phyloP scores from a whole-genome alignment of 2,797 vertebrate genomes.

The Tangara arthus region DNA sequence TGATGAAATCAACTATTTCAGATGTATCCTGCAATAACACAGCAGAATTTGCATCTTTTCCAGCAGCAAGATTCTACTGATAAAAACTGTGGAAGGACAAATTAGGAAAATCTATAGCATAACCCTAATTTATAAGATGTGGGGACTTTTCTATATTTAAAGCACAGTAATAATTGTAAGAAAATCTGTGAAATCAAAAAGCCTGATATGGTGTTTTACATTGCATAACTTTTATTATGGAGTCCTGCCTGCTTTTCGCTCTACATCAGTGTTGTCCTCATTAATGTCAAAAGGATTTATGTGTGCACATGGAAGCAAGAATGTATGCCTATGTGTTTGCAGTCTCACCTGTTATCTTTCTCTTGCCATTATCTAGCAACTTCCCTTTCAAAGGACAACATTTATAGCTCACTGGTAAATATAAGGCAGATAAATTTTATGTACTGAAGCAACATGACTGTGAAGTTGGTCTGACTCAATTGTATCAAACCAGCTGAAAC shows the following conservation, averaged over 20 bases:
- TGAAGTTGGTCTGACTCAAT: conserved; percentile 14
- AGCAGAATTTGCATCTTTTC: background rate
- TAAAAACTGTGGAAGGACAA: background rate
- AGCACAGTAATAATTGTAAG: background rate
- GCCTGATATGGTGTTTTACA: background rate
- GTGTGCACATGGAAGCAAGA: background rate
- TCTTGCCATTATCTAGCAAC: conserved; percentile 30
- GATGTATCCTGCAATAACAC: background rate
- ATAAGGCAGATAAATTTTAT: conserved; percentile 60
- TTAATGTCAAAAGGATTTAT: conserved; percentile 52
- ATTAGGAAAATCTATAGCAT: background rate
- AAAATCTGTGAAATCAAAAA: background rate
- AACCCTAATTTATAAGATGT: background rate
- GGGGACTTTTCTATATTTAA: background rate
- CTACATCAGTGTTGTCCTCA: background rate
- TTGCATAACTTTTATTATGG: background rate
- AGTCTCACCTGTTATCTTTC: conserved; percentile 44
- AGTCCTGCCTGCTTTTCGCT: background rate
- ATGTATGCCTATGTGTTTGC: background rate
- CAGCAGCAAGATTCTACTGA: background rate
- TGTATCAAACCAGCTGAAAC: conserved; percentile 27
- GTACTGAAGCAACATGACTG: conserved; percentile 21
- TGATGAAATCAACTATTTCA: background rate
- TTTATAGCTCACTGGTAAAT: conserved; percentile 59
- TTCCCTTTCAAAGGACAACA: conserved; percentile 45